Conservation (phyloP, 1,140 invertebrate genomes). For the Anoplolepis gracilipes region DNA sequence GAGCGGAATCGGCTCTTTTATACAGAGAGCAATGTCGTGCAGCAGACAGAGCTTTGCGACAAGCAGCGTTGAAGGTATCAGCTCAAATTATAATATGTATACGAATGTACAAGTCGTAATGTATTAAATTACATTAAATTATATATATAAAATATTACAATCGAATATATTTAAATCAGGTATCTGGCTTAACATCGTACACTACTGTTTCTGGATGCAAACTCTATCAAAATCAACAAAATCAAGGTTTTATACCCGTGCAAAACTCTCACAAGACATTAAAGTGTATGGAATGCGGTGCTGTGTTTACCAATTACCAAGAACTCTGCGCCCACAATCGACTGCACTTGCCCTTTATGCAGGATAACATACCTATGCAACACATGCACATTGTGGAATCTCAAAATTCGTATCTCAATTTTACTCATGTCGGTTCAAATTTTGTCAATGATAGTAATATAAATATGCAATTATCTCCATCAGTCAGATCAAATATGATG, state of each 20-base stretch:
- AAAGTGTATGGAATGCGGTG: slow-evolving; percentile 80
- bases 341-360: slow-evolving; percentile 77
- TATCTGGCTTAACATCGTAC: slow-evolving; percentile 77
- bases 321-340: slow-evolving; percentile 80
- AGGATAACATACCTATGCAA: slow-evolving; percentile 76
- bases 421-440: slow-evolving; percentile 68
- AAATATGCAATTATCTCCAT: slow-evolving; percentile 52
- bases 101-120: not conserved
- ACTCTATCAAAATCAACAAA: slow-evolving; percentile 81
- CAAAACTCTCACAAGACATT: slow-evolving; percentile 77
- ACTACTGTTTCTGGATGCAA: slow-evolving; percentile 78
- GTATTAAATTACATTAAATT: not conserved
- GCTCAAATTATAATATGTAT: slow-evolving; percentile 65
- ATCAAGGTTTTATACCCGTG: slow-evolving; percentile 76
- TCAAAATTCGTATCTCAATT: slow-evolving; percentile 77
- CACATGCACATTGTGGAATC: slow-evolving; percentile 82
- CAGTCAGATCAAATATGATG: slow-evolving; percentile 65
- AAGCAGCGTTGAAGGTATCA: slow-evolving; percentile 81
- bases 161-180: slow-evolving; percentile 66
- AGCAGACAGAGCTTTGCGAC: slow-evolving; percentile 82
- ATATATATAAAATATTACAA: not conserved
- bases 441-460: slow-evolving; percentile 48
- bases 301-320: slow-evolving; percentile 79
- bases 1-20: slow-evolving; percentile 84
- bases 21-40: slow-evolving; percentile 84